Evolutionary conservation across 1,140 invertebrate genomes (phyloP), one percentile per base, ranked within the genome.

Genomic region (Calephelis virginiensis): DNA sequence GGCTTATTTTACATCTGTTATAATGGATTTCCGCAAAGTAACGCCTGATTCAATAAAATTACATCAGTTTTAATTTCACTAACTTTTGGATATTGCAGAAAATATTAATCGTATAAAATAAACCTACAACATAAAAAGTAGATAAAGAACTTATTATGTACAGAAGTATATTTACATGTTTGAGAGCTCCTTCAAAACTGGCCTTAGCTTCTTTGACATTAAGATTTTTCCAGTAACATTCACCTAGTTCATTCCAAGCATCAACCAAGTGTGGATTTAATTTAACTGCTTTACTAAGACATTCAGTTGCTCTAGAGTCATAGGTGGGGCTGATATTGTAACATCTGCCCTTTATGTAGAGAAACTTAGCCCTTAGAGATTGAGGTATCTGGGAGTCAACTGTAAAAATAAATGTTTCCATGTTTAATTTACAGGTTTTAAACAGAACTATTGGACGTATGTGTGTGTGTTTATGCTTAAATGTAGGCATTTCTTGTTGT

Each of bases 241-340:
- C 96, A 7, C 97, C 97, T 9, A 98, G 91, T 82, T 97, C 95
- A 83, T 97, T 97, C 97, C 97, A 98, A 6, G 96, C 97, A 67
- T 96, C 95, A 1, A 96, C 93, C 64, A 95, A 90, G 72, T 95
- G 95, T 11, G 96, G 96, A 82, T 97, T 95, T 13, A 98, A 89
- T 91, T 98, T 98, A 1, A 97, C 95, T 59, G 96, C 95, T 91
- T 96, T 96, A 40, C 95, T 95, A 17, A 98, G 87, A 40, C 93
- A 91, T 74, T 96, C 94, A 70, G 95, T 94, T 0, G 96, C 95
- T 76, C 95, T 92, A 43, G 93, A 86, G 75, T 94, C 93, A 87
- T 95, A 96, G 45, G 93, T 91, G 5, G 94, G 91, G n/a, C 92
- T 86, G 1, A 97, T 94, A 91, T 97, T 97, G 48, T 97, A 92